phyloP scores from a whole-genome alignment of 2,797 vertebrate species.

The Hemitrygon akajei region DNA sequence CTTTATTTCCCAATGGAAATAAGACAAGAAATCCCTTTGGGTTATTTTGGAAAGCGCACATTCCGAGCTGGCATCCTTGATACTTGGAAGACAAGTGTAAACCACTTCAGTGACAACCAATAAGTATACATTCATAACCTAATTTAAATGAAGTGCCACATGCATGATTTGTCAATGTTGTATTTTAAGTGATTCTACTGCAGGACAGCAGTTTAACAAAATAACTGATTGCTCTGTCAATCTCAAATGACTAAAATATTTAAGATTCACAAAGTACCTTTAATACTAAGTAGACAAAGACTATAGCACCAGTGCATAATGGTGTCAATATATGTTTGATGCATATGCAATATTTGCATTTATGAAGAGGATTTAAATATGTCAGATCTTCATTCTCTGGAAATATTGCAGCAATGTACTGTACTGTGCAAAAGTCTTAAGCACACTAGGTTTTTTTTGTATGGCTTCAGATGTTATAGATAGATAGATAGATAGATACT shows the following conservation, averaged over 20 bases:
- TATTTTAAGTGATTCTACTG: neutral
- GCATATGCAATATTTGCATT: neutral
- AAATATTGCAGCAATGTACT: neutral
- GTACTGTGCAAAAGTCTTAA: too few species aligned
- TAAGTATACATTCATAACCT: neutral
- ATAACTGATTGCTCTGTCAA: neutral
- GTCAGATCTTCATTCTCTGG: neutral
- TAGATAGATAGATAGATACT: too few species aligned
- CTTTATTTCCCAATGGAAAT: neutral
- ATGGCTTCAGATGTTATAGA: too few species aligned
- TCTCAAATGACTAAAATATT: neutral
- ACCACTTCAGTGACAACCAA: neutral
- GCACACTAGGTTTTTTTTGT: too few species aligned
- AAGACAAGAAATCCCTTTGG: neutral
- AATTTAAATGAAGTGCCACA: slow-evolving; percentile 17
- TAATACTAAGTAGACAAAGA: neutral
- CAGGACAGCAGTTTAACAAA: neutral
- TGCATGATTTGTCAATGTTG: neutral
- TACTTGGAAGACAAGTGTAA: neutral
- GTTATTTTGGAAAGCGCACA: neutral
- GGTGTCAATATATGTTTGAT: neutral
- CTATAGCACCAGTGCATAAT: neutral
- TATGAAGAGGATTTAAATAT: neutral
- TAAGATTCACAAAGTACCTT: neutral
- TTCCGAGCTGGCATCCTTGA: neutral